A percentile compares a stretch with the other conserved stretches of the same genome.
phyloP scores from a whole-genome alignment of 2,888 invertebrate genomes.

The Eledona agricola region DNA sequence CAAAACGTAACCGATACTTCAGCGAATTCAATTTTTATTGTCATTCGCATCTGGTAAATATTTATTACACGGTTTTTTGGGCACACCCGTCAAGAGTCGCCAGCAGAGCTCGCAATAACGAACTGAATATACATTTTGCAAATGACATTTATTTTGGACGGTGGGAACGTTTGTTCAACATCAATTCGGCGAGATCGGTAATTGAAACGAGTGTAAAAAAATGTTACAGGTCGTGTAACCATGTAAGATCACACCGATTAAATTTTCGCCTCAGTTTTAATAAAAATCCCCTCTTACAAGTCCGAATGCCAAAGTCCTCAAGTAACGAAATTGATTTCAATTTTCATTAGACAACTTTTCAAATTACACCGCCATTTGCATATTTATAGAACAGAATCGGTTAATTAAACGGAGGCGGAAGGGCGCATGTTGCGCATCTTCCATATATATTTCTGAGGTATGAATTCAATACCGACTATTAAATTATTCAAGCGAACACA shows the following conservation, averaged over 20 bases:
- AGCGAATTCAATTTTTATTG: constrained; percentile 4
- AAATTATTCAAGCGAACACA: constrained; percentile 32
- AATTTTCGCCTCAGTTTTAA: too few species aligned
- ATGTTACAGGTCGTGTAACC: too few species aligned
- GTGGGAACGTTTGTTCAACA: constrained; percentile 9
- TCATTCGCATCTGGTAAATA: constrained; percentile 16
- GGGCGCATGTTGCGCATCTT: too few species aligned
- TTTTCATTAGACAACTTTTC: constrained; percentile 37
- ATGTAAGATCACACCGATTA: too few species aligned
- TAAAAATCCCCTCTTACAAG: too few species aligned
- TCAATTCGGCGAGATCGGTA: too few species aligned
- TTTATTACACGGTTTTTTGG: constrained; percentile 12
- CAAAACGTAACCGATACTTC: constrained; percentile 1
- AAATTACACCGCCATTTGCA: constrained; percentile 33
- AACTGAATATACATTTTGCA: constrained; percentile 3
- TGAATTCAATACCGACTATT: constrained; percentile 27
- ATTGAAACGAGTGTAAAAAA: too few species aligned
- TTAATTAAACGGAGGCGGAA: too few species aligned
- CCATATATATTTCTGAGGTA: constrained; percentile 1
- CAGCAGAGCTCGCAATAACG: constrained; percentile 16
- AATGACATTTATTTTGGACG: constrained; percentile 16
- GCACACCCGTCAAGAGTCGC: constrained; percentile 9
- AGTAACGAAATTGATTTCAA: constrained; percentile 35
- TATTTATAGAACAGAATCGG: constrained; percentile 29
- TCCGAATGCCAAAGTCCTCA: too few species aligned